phyloP scores from a whole-genome alignment of 1,140 invertebrate genomes.

The Gyrodactylus bullatarudis region DNA sequence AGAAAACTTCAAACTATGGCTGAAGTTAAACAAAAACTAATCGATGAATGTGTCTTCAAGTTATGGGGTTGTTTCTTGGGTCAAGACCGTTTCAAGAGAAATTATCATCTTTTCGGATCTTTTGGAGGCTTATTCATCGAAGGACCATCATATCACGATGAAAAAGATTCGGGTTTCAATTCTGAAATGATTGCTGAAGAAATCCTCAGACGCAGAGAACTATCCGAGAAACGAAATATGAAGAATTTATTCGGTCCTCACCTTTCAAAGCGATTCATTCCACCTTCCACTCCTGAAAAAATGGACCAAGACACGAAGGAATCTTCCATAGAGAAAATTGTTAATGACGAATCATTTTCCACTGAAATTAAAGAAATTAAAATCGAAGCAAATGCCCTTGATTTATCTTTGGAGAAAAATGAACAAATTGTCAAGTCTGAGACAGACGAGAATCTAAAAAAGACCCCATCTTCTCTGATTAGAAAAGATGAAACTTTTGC shows the following conservation, averaged over 20 bases:
- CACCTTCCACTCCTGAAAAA: background rate
- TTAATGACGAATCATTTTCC: too few species aligned
- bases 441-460: background rate
- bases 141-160: background rate
- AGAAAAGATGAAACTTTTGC: too few species aligned
- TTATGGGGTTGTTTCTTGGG: background rate
- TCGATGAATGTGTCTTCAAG: background rate
- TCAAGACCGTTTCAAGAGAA: background rate
- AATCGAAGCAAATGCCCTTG: too few species aligned
- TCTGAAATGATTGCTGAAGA: background rate
- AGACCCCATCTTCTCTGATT: background rate
- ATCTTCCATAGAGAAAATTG: too few species aligned
- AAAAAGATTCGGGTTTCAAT: background rate
- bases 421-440: too few species aligned
- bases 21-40: background rate
- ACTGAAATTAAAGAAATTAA: background rate
- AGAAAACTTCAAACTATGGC: background rate
- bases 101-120: background rate
- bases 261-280: background rate
- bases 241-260: background rate
- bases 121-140: slow-evolving; percentile 1
- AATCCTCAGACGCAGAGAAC: background rate
- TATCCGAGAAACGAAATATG: background rate
- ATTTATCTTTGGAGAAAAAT: too few species aligned
- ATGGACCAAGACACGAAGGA: too few species aligned